These are phyloP conservation scores for Prietella phreatophila DNA, from an alignment of 2,113 vertebrate species.

Conservation along the genomic window DNA sequence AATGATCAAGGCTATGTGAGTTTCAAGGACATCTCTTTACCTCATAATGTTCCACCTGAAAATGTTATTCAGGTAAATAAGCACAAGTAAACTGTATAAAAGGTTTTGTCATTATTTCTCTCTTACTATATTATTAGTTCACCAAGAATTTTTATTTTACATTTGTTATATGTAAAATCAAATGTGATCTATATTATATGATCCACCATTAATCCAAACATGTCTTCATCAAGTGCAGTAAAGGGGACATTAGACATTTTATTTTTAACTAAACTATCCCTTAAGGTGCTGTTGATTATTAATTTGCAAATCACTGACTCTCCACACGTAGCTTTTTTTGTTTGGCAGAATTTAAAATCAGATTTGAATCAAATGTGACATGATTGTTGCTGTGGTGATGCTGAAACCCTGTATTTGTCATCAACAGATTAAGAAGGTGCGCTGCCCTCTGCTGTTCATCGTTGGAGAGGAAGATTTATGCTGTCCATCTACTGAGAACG, in stretches of 20 bases:
- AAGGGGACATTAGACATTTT: background rate
- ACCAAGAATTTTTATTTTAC: too few relatives aligned
- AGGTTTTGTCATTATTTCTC: too few relatives aligned
- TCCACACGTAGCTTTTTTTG: background rate
- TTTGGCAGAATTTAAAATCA: background rate
- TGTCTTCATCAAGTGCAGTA: background rate
- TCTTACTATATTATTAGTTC: background rate
- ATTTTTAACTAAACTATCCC: background rate
- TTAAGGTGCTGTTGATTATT: background rate
- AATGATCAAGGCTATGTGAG: slow-evolving; percentile 49
- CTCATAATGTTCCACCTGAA: slow-evolving; percentile 48
- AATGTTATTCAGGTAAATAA: slow-evolving; percentile 58
- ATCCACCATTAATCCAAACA: too few relatives aligned
- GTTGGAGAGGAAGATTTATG: slow-evolving; percentile 64
- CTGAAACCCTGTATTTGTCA: background rate
- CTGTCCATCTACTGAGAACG: slow-evolving; percentile 54
- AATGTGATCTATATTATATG: too few relatives aligned
- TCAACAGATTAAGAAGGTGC: slow-evolving; percentile 60
- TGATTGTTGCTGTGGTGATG: background rate
- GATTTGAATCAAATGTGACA: background rate
- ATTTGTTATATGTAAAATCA: too few relatives aligned
- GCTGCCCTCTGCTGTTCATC: slow-evolving; percentile 67
- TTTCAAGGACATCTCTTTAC: slow-evolving; percentile 49
- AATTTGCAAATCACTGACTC: background rate
- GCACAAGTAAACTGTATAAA: background rate